phyloP scores from a whole-genome alignment of 2,888 invertebrate species.

The Sphaeridia pumilis region DNA sequence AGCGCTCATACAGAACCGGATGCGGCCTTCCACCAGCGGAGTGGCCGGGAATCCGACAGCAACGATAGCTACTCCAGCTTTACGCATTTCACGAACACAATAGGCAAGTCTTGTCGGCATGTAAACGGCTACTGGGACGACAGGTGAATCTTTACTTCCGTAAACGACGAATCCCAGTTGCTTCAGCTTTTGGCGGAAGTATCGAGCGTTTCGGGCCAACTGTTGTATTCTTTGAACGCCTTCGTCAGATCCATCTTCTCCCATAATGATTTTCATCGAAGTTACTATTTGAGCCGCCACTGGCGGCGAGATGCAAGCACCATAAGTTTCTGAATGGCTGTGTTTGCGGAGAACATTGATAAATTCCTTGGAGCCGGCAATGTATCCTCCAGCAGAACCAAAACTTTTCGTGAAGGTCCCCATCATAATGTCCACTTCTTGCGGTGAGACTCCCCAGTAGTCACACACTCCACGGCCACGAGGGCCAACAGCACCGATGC shows the following conservation, averaged over 20 bases:
- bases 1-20: conserved; percentile 89
- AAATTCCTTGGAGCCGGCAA: conserved; percentile 77
- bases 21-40: conserved; percentile 79
- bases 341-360: conserved; percentile 61
- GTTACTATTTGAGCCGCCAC: conserved; percentile 84
- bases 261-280: conserved; percentile 77
- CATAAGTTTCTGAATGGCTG: conserved; percentile 79
- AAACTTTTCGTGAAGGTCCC: conserved; percentile 99
- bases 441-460: conserved; percentile 67
- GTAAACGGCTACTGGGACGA: conserved; percentile 90
- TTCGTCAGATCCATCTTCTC: conserved; percentile 61
- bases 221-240: conserved; percentile 54
- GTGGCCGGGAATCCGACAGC: conserved; percentile 98
- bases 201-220: conserved; percentile 67
- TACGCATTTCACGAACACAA: conserved; percentile 69
- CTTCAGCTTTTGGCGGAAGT: conserved; percentile 64
- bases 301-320: conserved; percentile 76
- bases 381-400: conserved; percentile 91
- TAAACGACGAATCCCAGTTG: conserved; percentile 83
- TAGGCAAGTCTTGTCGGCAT: conserved; percentile 88
- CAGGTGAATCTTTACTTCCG: conserved; percentile 89
- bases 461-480: conserved; percentile 79
- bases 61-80: conserved; percentile 77
- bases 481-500: conserved; percentile 83
- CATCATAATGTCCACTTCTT: conserved; percentile 88